Conservation (phyloP, 2,797 vertebrate species). For the Gymnothorax reevesii region DNA sequence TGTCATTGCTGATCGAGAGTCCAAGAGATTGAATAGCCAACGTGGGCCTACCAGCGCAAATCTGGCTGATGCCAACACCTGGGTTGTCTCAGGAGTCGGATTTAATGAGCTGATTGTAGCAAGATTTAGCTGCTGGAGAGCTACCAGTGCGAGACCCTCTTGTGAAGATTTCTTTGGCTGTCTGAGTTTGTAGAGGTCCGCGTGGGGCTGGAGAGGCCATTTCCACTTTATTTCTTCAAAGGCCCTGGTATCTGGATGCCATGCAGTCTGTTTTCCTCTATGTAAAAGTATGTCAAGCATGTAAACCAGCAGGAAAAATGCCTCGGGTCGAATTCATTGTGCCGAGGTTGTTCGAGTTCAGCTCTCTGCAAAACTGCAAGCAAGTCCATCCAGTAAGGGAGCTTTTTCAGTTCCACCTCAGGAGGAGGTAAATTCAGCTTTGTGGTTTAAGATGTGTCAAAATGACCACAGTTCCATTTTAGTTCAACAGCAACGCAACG, state of each 20-base stretch:
- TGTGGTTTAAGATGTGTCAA: background rate
- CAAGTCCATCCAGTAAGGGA: background rate
- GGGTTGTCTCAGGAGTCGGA: background rate
- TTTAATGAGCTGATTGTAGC: background rate
- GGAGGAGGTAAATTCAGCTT: background rate
- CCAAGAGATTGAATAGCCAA: background rate
- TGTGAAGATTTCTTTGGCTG: background rate
- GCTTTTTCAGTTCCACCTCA: background rate
- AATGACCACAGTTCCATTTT: background rate
- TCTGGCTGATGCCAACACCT: background rate
- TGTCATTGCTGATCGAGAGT: background rate
- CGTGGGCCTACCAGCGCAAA: background rate
- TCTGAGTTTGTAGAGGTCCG: background rate
- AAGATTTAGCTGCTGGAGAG: background rate
- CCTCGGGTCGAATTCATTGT: background rate
- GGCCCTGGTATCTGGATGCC: background rate
- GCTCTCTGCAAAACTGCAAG: background rate
- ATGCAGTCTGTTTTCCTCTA: conserved; percentile 5
- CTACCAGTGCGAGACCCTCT: background rate
- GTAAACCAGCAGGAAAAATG: conserved; percentile 9
- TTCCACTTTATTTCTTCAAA: background rate
- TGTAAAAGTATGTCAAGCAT: conserved; percentile 18
- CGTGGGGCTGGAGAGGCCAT: background rate
- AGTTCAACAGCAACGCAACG: background rate
- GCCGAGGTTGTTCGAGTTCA: conserved; percentile 5